phyloP scores from a whole-genome alignment of 2,797 vertebrate species.

The Pseudotriccus pelzelni region DNA sequence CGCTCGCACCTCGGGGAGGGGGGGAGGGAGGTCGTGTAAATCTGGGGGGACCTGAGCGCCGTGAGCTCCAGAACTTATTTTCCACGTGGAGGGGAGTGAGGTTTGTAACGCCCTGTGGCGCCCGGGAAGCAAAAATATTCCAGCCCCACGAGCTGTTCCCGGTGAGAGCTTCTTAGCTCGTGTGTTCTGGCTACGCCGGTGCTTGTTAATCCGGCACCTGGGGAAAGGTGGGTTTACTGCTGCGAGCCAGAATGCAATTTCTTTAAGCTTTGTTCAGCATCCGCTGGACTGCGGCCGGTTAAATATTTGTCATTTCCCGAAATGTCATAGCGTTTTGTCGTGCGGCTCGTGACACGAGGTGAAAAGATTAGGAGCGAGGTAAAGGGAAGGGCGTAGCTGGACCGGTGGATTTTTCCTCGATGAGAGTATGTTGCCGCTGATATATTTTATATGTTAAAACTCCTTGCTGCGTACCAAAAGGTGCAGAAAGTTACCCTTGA shows the following conservation, averaged over 20 bases:
- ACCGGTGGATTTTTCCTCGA: background rate
- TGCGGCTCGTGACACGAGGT: rapidly evolving
- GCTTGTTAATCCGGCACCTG: background rate
- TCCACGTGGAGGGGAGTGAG: background rate
- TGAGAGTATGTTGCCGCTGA: background rate
- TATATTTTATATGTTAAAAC: background rate
- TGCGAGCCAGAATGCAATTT: background rate
- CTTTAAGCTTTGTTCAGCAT: background rate
- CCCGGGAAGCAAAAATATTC: background rate
- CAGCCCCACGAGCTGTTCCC: background rate
- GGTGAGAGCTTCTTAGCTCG: background rate
- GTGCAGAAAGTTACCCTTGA: background rate
- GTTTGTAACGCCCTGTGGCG: background rate
- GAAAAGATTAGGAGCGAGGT: background rate
- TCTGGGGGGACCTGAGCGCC: background rate
- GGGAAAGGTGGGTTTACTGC: background rate
- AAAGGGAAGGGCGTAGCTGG: background rate
- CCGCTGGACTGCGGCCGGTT: background rate
- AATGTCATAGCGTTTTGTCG: background rate
- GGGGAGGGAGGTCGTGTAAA: background rate
- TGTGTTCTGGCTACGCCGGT: background rate
- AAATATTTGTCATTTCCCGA: background rate
- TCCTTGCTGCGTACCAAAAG: background rate
- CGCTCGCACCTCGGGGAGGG: background rate
- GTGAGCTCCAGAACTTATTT: background rate